Evolutionary conservation across 2,797 vertebrate species (phyloP).

Genomic region (Nasua narica): DNA sequence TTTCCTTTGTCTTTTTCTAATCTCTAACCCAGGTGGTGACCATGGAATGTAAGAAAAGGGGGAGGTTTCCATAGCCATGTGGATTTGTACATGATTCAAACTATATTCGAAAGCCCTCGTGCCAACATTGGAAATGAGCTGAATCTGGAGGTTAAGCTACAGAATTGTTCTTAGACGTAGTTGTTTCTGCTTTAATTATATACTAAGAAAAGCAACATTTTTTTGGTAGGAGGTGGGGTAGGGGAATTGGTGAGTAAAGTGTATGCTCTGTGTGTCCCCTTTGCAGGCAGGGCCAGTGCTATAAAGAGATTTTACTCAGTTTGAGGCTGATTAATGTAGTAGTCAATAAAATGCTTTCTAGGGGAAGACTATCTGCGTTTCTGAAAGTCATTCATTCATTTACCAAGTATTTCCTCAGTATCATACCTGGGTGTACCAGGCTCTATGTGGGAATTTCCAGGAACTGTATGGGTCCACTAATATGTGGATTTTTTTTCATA

Average conservation of each 20-base stretch:
- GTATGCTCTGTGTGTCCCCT: neutral
- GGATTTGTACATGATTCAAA: neutral
- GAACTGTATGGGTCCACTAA: neutral
- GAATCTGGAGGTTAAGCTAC: no score
- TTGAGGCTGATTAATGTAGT: neutral
- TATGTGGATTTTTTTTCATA: neutral
- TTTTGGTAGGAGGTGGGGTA: neutral
- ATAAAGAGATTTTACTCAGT: neutral
- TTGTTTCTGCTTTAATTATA: neutral
- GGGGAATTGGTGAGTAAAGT: accelerated
- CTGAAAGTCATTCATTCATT: neutral
- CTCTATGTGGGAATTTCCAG: no score
- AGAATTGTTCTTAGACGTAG: neutral
- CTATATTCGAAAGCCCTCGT: neutral
- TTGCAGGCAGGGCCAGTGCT: accelerated
- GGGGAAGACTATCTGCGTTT: neutral
- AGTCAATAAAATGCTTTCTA: no score
- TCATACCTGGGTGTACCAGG: accelerated
- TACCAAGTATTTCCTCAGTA: neutral
- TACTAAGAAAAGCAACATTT: neutral
- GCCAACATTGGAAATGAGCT: neutral
- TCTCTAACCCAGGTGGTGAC: neutral
- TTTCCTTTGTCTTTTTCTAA: neutral
- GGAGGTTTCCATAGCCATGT: neutral
- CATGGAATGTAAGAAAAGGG: no score